Evolutionary conservation across 1,140 invertebrate genomes (phyloP).

Genomic region (Ladona fulva): DNA sequence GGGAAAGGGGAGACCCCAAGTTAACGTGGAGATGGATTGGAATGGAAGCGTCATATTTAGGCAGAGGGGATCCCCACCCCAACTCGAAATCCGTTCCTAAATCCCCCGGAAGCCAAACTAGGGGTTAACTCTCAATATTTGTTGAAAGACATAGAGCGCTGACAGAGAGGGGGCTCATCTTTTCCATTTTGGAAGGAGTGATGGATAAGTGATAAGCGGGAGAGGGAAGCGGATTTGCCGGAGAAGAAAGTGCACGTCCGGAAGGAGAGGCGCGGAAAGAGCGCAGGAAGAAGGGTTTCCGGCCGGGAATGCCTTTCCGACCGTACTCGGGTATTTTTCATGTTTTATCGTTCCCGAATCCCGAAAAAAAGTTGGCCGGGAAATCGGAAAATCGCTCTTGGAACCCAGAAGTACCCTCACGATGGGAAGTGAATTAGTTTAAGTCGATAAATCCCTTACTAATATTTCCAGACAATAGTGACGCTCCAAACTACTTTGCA

Average conservation of each 20-base stretch:
- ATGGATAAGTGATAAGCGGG: background rate
- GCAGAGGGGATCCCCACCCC: background rate
- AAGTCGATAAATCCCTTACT: too few species aligned
- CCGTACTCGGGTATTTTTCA: too few species aligned
- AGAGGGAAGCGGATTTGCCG: background rate
- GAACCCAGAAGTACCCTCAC: too few species aligned
- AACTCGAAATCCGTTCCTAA: background rate
- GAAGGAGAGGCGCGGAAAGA: background rate
- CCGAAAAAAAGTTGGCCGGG: too few species aligned
- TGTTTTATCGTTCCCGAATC: too few species aligned
- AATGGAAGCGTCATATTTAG: background rate
- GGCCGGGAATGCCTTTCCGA: background rate
- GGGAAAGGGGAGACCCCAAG: background rate
- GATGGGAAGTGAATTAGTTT: too few species aligned
- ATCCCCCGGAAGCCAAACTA: background rate
- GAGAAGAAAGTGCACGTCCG: background rate
- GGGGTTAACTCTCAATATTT: background rate
- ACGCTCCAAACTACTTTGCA: too few species aligned
- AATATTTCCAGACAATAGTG: too few species aligned
- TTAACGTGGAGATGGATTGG: background rate
- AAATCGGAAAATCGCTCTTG: too few species aligned
- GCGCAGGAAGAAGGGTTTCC: background rate
- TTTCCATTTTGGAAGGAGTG: background rate
- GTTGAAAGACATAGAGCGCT: background rate
- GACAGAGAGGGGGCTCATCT: background rate